These are phyloP conservation scores for Natrix natrix DNA, from an alignment of 2,797 vertebrate genomes.

Conservation along the genomic window DNA sequence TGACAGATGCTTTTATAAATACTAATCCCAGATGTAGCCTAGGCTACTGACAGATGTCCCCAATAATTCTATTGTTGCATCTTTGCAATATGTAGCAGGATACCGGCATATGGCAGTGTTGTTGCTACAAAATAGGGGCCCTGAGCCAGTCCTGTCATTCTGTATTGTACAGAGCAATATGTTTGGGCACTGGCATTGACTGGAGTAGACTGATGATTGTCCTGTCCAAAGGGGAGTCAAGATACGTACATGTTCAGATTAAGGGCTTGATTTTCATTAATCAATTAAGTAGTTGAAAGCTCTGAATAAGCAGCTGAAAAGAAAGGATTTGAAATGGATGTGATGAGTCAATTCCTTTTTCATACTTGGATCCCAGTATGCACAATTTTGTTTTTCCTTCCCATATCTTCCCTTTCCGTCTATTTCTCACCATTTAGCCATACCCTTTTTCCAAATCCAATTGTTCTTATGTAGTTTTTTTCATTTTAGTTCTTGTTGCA, in stretches of 20 bases:
- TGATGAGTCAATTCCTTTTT: slow-evolving; percentile 53
- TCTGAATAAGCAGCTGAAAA: slow-evolving; percentile 62
- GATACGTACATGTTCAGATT: slow-evolving; percentile 65
- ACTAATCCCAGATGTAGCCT: slow-evolving; percentile 68
- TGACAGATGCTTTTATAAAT: slow-evolving; percentile 52
- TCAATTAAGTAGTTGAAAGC: slow-evolving; percentile 66
- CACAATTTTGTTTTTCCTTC: slow-evolving; percentile 31
- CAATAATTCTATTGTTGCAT: slow-evolving; percentile 70
- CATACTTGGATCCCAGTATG: slow-evolving; percentile 42
- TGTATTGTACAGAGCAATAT: slow-evolving; percentile 67
- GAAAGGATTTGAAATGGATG: slow-evolving; percentile 49
- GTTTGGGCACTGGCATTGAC: slow-evolving; percentile 59
- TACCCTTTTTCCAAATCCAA: slow-evolving; percentile 12
- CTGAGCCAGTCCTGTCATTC: slow-evolving; percentile 66
- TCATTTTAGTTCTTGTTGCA: slow-evolving; percentile 9
- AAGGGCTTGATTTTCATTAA: slow-evolving; percentile 69
- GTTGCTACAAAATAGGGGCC: slow-evolving; percentile 48
- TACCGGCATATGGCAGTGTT: slow-evolving; percentile 63
- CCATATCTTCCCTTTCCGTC: slow-evolving; percentile 15
- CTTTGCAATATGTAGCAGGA: slow-evolving; percentile 64
- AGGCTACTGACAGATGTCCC: slow-evolving; percentile 68
- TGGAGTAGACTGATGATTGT: slow-evolving; percentile 54
- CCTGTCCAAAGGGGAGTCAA: slow-evolving; percentile 44
- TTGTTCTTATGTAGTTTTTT: slow-evolving; percentile 33
- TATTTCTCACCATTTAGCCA: not conserved